Evolutionary conservation across 2,797 vertebrate genomes (phyloP).

Genomic region (Myripristis jacobus): DNA sequence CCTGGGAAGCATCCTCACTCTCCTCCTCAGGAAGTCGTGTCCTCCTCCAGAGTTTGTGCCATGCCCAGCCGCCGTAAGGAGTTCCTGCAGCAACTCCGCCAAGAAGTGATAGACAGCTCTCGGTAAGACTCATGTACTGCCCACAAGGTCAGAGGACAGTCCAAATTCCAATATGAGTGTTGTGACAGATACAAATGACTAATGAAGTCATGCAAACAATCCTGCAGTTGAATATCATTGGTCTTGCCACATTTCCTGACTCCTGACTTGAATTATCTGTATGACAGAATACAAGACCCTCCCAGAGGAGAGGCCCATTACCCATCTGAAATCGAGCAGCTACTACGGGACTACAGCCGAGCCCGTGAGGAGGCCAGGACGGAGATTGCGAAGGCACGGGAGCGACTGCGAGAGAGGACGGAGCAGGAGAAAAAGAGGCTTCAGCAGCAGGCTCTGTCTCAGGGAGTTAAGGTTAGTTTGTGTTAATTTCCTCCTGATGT

Average conservation of each 20-base stretch:
- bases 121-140: constrained; percentile 78
- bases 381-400: constrained; percentile 90
- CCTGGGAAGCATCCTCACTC: constrained; percentile 84
- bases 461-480: constrained; percentile 84
- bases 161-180: too few relatives aligned
- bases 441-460: constrained; percentile 85
- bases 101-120: constrained; percentile 86
- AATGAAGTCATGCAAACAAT: neutral
- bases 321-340: constrained; percentile 90
- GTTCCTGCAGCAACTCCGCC: constrained; percentile 87
- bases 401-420: constrained; percentile 88
- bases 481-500: neutral
- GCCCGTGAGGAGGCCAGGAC: constrained; percentile 92
- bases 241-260: too few relatives aligned
- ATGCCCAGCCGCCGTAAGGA: constrained; percentile 83
- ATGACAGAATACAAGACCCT: constrained; percentile 79
- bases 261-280: neutral
- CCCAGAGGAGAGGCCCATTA: constrained; percentile 72
- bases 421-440: constrained; percentile 92
- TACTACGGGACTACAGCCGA: constrained; percentile 90
- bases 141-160: accelerated
- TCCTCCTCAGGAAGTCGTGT: constrained; percentile 43
- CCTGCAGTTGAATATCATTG: neutral
- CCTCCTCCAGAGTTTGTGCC: constrained; percentile 67
- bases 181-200: neutral